Evolutionary conservation across 2,888 invertebrate species (phyloP).

Genomic region (Empis livida): DNA sequence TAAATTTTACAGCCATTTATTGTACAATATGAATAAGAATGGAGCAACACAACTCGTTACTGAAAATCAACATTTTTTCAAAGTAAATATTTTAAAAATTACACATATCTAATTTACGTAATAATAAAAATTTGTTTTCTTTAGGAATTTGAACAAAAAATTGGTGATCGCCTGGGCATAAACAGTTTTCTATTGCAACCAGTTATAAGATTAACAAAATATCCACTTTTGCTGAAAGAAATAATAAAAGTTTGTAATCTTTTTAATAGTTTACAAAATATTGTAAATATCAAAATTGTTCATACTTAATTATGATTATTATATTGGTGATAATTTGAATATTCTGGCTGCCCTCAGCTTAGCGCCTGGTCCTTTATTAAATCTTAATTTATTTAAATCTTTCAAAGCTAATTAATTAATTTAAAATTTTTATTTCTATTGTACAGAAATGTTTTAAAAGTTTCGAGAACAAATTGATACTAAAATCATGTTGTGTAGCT

Average conservation of each 20-base stretch:
- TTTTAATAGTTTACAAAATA: too few species aligned
- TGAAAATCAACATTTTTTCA: background rate
- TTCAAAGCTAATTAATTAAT: too few species aligned
- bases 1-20: background rate
- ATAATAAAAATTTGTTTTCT: constrained; percentile 5
- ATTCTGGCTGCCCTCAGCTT: too few species aligned
- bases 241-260: constrained; percentile 26
- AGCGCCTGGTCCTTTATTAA: too few species aligned
- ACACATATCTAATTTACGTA: background rate
- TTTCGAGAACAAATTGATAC: constrained; percentile 29
- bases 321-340: too few species aligned
- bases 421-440: background rate
- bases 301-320: too few species aligned
- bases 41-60: background rate
- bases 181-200: constrained; percentile 35
- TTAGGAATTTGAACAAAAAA: constrained; percentile 28
- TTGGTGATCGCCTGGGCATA: constrained; percentile 33
- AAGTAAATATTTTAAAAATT: background rate
- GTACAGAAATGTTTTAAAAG: constrained; percentile 29
- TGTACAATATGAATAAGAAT: background rate
- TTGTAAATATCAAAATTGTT: too few species aligned
- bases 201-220: constrained; percentile 34
- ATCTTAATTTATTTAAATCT: too few species aligned
- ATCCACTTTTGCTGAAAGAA: constrained; percentile 29
- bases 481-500: constrained; percentile 32